Base-by-base conservation (phyloP, 2,113 vertebrate genomes). In the Rhinogobius similis region DNA sequence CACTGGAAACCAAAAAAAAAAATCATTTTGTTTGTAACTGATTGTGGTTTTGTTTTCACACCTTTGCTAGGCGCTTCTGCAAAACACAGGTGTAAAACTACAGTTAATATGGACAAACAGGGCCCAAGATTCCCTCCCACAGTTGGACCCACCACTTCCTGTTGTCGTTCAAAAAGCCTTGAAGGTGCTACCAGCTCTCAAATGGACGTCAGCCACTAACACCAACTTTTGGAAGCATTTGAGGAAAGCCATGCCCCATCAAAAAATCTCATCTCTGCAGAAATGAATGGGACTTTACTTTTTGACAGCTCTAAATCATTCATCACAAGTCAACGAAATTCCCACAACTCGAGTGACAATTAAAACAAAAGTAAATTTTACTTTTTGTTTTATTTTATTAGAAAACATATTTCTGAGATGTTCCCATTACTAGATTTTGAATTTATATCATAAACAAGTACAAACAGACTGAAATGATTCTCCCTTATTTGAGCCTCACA, bases 181-280 rank as follows among this genome's bases (percentile, higher is more conserved):
- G 63, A 87, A 87, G 50, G 93, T 96, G 67, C 89, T 98, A 5
- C 96, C 96, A 6, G 44, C 84, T 0, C 0, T 97, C 75, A 65
- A 88, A 0, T 96, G 94, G 95, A 92, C 76, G 56, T 86, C 93
- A 20, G 26, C 52, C 8, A 69, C 62, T 65, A 58, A 86, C 6
- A 75, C 78, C 62, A 85, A 85, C 1, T 98, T 97, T 86, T 98
- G 95, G 96, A 93, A 76, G 38, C 86, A 87, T 18, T 70, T 98
- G 27, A 83, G 20, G 43, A 95, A 94, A 71, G 83, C 90, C 11
- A 92, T 98, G 93, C 95, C 95, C 0, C 3, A 36, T 52, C 21
- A 46, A 6, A 74, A 10, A 46, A 8, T 48, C 55, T 70, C 62
- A 55, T 23, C 56, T 27, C 58, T 2, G 7, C 38, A 61, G 44